Conservation (phyloP, 2,797 vertebrate genomes). For the Xyrichtys novacula region DNA sequence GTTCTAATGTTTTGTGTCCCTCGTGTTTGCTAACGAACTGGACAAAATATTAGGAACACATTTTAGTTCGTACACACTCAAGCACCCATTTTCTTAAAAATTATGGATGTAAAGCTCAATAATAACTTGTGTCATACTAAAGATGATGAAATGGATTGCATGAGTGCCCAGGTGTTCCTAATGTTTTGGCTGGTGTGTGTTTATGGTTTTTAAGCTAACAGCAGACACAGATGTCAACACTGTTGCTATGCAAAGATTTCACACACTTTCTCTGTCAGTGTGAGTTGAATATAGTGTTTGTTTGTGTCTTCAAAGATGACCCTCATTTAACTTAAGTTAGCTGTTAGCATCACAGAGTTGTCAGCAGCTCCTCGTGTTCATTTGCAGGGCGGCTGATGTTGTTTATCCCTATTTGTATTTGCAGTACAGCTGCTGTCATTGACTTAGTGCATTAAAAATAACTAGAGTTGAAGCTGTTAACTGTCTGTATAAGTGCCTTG, state of each 20-base stretch:
- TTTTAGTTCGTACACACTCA: too few species aligned
- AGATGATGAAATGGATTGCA: too few species aligned
- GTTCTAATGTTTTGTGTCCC: too few species aligned
- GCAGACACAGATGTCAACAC: conserved; percentile 72
- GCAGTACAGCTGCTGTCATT: neutral
- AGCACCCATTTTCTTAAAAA: too few species aligned
- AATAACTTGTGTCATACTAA: too few species aligned
- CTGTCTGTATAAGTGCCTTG: neutral
- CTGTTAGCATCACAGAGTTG: neutral
- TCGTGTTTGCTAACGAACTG: too few species aligned
- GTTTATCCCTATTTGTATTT: neutral
- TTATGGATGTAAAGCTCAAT: too few species aligned
- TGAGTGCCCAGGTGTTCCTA: too few species aligned
- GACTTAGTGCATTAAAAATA: neutral
- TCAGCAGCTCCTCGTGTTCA: neutral
- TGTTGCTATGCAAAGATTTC: conserved; percentile 14
- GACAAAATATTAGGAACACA: too few species aligned
- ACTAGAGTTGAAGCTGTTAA: neutral
- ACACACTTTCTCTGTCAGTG: neutral
- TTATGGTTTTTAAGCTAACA: conserved; percentile 40
- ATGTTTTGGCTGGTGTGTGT: too few species aligned
- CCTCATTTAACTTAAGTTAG: neutral
- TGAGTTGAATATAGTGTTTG: neutral
- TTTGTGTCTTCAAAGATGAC: too few species aligned
- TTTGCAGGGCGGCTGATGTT: neutral